Conservation (phyloP, 92 coral and sea anemone genomes). For the Paramuricea clavata region DNA sequence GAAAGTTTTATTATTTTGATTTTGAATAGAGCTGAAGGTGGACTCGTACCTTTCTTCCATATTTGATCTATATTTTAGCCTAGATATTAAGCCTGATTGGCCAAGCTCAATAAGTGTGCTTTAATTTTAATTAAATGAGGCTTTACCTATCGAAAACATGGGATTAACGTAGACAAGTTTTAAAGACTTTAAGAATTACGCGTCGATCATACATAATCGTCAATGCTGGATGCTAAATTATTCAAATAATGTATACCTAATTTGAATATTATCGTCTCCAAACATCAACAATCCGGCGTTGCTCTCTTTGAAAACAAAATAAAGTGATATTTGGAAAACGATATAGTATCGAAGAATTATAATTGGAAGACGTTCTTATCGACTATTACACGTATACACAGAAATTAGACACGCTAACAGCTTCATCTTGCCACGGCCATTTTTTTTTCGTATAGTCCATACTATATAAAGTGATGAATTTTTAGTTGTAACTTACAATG, state of each 20-base stretch:
- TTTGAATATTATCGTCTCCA: constrained; percentile 33
- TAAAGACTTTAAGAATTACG: background rate
- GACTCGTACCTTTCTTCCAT: background rate
- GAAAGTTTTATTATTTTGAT: background rate
- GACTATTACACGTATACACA: background rate
- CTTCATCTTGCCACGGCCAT: background rate
- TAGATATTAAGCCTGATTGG: background rate
- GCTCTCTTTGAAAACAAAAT: background rate
- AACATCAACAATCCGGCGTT: constrained; percentile 40
- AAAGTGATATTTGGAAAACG: background rate
- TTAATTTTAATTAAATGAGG: background rate
- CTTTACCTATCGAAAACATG: background rate
- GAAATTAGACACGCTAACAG: background rate
- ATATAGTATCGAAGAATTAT: background rate
- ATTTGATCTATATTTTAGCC: background rate
- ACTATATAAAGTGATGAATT: background rate
- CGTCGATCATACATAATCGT: background rate
- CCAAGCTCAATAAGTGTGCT: background rate
- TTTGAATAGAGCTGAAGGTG: background rate
- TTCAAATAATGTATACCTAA: constrained; percentile 28
- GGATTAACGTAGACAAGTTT: background rate
- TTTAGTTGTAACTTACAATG: background rate
- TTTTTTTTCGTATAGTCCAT: background rate
- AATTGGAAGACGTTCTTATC: background rate
- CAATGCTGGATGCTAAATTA: constrained; percentile 28